A percentile compares a stretch with the other conserved stretches of the same genome.
These are phyloP conservation scores for Ficedula albicollis DNA, from an alignment of 2,797 vertebrate species.

Conservation along the genomic window DNA sequence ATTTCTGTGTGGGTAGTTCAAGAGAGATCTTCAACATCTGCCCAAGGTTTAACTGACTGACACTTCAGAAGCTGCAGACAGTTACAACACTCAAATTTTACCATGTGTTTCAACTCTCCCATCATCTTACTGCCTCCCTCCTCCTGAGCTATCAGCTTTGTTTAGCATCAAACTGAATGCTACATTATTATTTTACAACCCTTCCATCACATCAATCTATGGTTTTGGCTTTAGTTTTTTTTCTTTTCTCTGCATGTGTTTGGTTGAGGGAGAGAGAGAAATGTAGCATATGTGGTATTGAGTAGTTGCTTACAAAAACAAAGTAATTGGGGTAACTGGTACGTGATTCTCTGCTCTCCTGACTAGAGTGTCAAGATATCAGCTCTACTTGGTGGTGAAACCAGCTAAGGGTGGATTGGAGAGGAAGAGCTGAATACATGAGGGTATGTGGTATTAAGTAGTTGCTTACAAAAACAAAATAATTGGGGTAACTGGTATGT, in stretches of 20 bases:
- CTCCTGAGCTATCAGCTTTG: neutral
- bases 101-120: neutral
- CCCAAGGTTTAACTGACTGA: neutral
- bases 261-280: neutral
- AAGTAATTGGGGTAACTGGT: neutral
- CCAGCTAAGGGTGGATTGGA: neutral
- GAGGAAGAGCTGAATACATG: neutral
- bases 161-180: neutral
- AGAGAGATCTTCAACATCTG: neutral
- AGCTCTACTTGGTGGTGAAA: neutral
- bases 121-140: neutral
- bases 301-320: neutral
- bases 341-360: neutral
- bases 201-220: neutral
- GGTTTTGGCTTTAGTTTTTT: neutral
- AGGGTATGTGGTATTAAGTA: neutral
- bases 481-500: neutral
- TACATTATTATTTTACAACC: neutral
- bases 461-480: neutral
- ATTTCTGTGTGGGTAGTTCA: neutral
- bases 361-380: neutral
- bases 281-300: neutral
- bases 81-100: neutral
- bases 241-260: accelerated
- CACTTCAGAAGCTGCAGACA: neutral